Base-by-base conservation (phyloP, 1,140 invertebrate species). In the Dryas iulia region DNA sequence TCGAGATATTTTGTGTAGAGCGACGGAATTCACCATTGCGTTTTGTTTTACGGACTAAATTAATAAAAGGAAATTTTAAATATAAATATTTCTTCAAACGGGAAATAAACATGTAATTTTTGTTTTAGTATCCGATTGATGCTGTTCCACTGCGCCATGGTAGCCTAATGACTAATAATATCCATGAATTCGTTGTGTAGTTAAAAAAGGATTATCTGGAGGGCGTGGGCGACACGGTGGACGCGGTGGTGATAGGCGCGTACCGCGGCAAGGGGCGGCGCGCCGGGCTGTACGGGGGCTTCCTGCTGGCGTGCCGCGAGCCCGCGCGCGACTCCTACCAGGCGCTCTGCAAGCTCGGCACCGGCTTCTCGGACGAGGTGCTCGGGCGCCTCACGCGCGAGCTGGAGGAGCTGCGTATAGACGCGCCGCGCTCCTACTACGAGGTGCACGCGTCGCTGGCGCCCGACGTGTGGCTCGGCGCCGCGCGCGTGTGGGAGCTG, bases 121-220 rank as follows among this genome's bases (percentile, higher is more conserved):
- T n/a, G n/a, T n/a, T n/a, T n/a, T n/a, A n/a, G n/a, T n/a, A n/a
- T n/a, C n/a, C n/a, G n/a, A n/a, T n/a, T n/a, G n/a, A n/a, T n/a
- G n/a, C n/a, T n/a, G n/a, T n/a, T n/a, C n/a, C n/a, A n/a, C n/a
- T n/a, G n/a, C 26, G 26, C 2, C 26, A 28, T 28, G 26, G 3
- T 28, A 28, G 6, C 26, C 2, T 28, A 6, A 3, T 3, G 6
- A 28, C 26, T 28, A 2, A 28, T 28, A 6, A 2, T 2, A 28
- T 6, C 3, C 26, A 6, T 28, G 6, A 28, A 1, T 6, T 23
- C 7, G 2, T 4, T 33, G 10, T 28, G n/a, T 76, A 92, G 94
- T 85, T 99, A 53, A 99, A 99, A 87, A 99, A 99, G 87, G 98
- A 99, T 93, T 99, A 99, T 92, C 92, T 99, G 64, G 98, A 99